Evolutionary conservation across 2,888 invertebrate genomes (phyloP), one percentile per base, ranked within the genome.

Genomic region (Adelognathus sp.): DNA sequence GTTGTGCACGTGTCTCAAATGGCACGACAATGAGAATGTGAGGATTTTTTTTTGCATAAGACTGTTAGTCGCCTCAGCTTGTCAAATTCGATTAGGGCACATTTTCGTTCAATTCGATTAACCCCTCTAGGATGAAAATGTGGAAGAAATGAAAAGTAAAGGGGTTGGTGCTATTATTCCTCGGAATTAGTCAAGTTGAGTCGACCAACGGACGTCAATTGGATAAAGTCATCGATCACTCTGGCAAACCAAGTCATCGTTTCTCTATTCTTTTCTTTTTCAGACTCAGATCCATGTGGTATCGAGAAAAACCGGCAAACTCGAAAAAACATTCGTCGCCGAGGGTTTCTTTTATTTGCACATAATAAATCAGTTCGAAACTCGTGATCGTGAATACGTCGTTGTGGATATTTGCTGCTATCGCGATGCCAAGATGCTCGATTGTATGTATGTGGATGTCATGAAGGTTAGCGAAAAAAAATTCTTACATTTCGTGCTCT

Each of bases 361-460:
- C 89, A 95, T 97, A 50, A 96, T 97, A 83, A n/a, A n/a, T n/a
- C n/a, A n/a, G n/a, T n/a, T n/a, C n/a, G n/a, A n/a, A n/a, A n/a
- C n/a, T n/a, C n/a, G 91, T 56, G 93, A 94, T 56, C 90, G 92
- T n/a, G 93, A 93, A 63, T 93, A 93, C 77, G 91, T 98, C 9
- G 92, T 97, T 0, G 91, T 97, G 0, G 98, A 98, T 87, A 94
- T 98, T 67, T 97, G 97, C 87, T 94, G 95, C 61, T 98, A 97
- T 87, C 95, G 95, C 83, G 95, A 97, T 90, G 94, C 97, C 0
- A 94, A 95, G 79, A 95, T 97, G 93, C 91, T 98, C 31, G 95
- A 97, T 85, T 97, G 97, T 83, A 97, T 97, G 97, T 97, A 96
- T 86, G 92, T 96, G 56, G 95, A 96, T 70, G 95, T 95, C 18